phyloP scores from a whole-genome alignment of 2,888 invertebrate species.

The Leptopterna dolabrata region DNA sequence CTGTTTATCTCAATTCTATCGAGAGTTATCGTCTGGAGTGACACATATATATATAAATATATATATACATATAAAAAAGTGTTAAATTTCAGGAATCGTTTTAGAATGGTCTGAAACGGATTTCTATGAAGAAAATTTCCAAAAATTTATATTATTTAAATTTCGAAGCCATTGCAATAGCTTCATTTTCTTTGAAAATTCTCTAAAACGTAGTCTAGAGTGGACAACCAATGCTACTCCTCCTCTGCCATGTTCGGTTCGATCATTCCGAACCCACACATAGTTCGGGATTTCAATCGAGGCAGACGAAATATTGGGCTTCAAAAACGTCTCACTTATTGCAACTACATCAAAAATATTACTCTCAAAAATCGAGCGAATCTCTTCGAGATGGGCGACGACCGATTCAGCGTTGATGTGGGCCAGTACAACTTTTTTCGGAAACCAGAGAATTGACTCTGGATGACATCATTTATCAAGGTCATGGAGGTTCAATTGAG shows the following conservation, averaged over 20 bases:
- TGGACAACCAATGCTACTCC: background rate
- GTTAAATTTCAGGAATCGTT: no score
- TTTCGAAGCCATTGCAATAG: no score
- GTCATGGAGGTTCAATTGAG: background rate
- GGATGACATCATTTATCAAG: background rate
- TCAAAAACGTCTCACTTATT: constrained; percentile 17
- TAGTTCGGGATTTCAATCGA: background rate
- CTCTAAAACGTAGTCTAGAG: background rate
- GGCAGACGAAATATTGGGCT: background rate
- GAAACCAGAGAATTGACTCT: background rate
- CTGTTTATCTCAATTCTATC: no score
- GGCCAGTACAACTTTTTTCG: background rate
- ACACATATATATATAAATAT: no score
- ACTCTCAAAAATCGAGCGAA: background rate
- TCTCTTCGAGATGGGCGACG: constrained; percentile 18
- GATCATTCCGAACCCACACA: constrained; percentile 6
- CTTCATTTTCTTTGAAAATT: no score
- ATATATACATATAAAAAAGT: no score
- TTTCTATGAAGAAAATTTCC: no score
- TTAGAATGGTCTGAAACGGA: no score
- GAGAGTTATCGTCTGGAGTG: no score
- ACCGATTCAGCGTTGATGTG: constrained; percentile 27
- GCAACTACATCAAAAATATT: constrained; percentile 1
- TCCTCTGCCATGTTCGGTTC: constrained; percentile 6
- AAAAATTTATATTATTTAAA: no score